Base-by-base conservation (phyloP, 2,797 vertebrate species). In the Thalassophryne amazonica region DNA sequence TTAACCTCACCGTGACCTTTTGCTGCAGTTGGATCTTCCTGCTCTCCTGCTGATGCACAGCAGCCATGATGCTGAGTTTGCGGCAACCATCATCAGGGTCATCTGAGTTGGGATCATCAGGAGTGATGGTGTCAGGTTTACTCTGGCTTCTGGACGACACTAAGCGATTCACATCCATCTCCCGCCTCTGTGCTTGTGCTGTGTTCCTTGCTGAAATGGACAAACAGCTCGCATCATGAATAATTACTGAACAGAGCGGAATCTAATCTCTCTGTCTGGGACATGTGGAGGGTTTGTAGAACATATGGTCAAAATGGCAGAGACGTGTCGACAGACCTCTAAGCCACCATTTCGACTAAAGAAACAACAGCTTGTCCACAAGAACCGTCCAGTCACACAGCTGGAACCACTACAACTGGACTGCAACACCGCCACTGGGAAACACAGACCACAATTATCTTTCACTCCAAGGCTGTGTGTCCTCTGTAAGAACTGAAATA, bases 21-120 rank as follows among this genome's bases (percentile, higher is more conserved):
- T 2, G 69, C 27, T 5, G 33, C 45, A 66, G 78, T 73, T 9
- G 30, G 24, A 8, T 69, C 71, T 20, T 55, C 38, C 1, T 63
- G 2, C 84, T 69, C 67, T 95, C 94, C 3, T 55, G 81, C 35
- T 80, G 91, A 38, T 87, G 87, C 61, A 94, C 91, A 0, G 92
- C 83, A 0, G 83, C 76, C 93, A 93, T 90, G 73, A 93, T 84
- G 36, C 76, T 68, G 60, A 93, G 83, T 76, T 96, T 95, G 36
- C 88, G 86, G n/a, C 60, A 88, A 3, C 52, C 40, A 0, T 78
- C 69, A 0, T 81, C 55, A 0, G 51, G 34, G 53, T 91, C 84
- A 0, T 28, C 30, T 27, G 35, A 27, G 3, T 20, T 0, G 0
- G 27, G 47, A 4, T 34, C 59, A 15, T 54, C 51, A 0, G 39